phyloP scores from a whole-genome alignment of 2,888 invertebrate species.

The Hoplodrina blanda region DNA sequence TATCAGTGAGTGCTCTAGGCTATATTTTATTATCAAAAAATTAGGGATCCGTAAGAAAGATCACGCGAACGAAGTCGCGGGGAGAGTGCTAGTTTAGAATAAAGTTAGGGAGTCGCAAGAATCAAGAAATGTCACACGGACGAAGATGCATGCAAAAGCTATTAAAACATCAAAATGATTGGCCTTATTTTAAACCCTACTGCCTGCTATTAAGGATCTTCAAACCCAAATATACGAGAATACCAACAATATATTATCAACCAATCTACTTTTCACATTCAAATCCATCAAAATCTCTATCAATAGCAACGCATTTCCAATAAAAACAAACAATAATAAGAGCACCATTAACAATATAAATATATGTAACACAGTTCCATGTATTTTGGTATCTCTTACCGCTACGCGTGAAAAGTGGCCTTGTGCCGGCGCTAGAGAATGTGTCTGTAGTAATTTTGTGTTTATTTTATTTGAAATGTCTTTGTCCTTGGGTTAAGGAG shows the following conservation, averaged over 20 bases:
- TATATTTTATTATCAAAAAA: no score
- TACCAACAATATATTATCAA: neutral
- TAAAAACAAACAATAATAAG: conserved; percentile 55
- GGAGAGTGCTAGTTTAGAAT: no score
- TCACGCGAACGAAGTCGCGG: no score
- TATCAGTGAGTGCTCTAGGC: no score
- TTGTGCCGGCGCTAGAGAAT: conserved; percentile 27
- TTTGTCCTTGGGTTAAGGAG: conserved; percentile 35
- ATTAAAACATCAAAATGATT: no score
- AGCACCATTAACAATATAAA: conserved; percentile 60
- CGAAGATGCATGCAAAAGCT: no score
- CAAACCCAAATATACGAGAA: no score
- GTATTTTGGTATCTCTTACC: conserved; percentile 40
- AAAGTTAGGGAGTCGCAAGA: no score
- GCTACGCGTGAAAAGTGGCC: conserved; percentile 44
- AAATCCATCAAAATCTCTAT: conserved; percentile 31
- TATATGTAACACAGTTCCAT: conserved; percentile 51
- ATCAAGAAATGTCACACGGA: no score
- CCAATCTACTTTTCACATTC: conserved; percentile 5
- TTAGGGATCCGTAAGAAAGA: no score
- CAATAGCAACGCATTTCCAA: conserved; percentile 46
- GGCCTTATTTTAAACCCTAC: no score
- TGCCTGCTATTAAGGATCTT: no score
- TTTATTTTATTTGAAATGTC: conserved; percentile 30
- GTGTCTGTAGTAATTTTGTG: conserved; percentile 34